Conservation (phyloP, 2,797 vertebrate species). For the Brachyrhaphis roseni region DNA sequence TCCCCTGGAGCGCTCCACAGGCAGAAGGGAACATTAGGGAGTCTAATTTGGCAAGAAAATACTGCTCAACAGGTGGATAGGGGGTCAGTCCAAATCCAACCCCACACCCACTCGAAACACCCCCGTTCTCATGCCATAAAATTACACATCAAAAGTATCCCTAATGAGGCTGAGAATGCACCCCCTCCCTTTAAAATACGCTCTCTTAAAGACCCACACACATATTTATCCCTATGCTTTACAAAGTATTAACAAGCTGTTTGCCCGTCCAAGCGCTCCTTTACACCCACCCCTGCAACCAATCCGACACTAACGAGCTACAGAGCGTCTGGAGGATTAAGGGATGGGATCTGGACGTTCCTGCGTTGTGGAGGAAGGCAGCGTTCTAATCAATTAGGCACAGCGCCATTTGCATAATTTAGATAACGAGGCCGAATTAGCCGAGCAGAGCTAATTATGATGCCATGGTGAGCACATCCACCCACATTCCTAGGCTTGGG, state of each 20-base stretch:
- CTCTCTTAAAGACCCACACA: conserved; percentile 30
- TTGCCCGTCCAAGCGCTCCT: conserved; percentile 56
- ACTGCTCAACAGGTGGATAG: conserved; percentile 70
- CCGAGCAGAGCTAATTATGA: conserved; percentile 80
- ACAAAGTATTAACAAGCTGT: conserved; percentile 80
- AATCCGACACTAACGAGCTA: conserved; percentile 77
- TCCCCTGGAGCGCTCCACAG: conserved; percentile 1
- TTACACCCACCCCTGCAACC: conserved; percentile 17
- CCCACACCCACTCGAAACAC: conserved; percentile 55
- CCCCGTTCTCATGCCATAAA: conserved; percentile 78
- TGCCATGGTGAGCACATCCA: conserved; percentile 54
- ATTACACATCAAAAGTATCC: conserved; percentile 81
- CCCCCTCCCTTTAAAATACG: conserved; percentile 38
- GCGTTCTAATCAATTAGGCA: conserved; percentile 81
- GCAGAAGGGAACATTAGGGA: conserved; percentile 42
- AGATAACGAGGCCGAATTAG: conserved; percentile 82
- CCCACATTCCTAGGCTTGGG: conserved; percentile 59
- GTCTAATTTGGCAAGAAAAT: conserved; percentile 70
- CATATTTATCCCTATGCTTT: conserved; percentile 51
- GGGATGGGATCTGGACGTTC: conserved; percentile 73
- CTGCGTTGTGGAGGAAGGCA: conserved; percentile 49
- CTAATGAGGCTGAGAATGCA: conserved; percentile 75
- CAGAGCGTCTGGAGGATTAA: conserved; percentile 80
- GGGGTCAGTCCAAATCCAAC: conserved; percentile 63
- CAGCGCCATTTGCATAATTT: conserved; percentile 82